phyloP scores from a whole-genome alignment of 2,797 vertebrate species.

The Rallus crepitans region DNA sequence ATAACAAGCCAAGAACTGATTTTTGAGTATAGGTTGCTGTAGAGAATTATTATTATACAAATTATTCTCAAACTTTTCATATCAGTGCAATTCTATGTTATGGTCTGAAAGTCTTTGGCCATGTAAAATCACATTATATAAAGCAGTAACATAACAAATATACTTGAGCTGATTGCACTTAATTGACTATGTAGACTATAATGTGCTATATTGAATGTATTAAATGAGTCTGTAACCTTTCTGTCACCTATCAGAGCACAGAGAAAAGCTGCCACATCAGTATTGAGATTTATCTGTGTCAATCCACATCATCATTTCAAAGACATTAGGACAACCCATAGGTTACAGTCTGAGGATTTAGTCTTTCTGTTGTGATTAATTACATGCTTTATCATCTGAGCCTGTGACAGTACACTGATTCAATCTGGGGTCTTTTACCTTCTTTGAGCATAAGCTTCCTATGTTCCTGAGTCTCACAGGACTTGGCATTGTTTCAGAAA shows the following conservation, averaged over 20 bases:
- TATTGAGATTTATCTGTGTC: not conserved
- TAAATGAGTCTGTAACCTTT: not conserved
- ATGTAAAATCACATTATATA: not conserved
- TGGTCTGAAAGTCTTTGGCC: not conserved
- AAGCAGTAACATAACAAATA: not conserved
- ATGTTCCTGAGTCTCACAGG: not conserved
- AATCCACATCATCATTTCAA: not conserved
- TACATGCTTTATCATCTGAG: not conserved
- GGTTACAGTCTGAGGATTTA: not conserved
- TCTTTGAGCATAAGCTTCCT: not conserved
- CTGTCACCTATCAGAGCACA: not conserved
- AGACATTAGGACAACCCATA: not conserved
- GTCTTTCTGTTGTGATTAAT: not conserved
- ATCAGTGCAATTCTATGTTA: not conserved
- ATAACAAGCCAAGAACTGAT: not conserved
- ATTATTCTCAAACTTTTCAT: not conserved
- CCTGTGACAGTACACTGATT: not conserved
- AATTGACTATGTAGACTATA: not conserved
- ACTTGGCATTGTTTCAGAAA: not conserved
- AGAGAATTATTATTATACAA: not conserved
- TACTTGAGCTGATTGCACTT: not conserved
- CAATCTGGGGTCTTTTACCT: not conserved
- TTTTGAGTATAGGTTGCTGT: not conserved
- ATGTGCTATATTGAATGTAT: not conserved
- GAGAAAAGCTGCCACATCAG: not conserved